A percentile compares a stretch with the other conserved stretches of the same genome.
Evolutionary conservation across 1,140 invertebrate species (phyloP).

Genomic region (Aphelenchoides avenae): DNA sequence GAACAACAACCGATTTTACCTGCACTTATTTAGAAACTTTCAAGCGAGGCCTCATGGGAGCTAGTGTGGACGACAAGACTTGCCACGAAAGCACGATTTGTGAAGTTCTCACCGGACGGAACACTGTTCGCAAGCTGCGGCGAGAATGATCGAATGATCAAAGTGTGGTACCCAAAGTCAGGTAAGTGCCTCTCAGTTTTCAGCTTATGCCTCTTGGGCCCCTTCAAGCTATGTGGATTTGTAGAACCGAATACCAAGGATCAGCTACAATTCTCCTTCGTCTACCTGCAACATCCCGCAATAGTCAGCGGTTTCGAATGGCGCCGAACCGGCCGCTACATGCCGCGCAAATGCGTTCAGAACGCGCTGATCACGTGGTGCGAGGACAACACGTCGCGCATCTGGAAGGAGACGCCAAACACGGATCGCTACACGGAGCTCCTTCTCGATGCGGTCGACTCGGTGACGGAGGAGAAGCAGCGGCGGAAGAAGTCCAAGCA

Average conservation of each 20-base stretch:
- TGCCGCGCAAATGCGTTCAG: constrained; percentile 73
- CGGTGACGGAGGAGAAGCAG: constrained; percentile 20
- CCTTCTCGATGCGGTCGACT: constrained; percentile 30
- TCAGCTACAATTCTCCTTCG: constrained; percentile 50
- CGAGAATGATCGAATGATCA: background rate
- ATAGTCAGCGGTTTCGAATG: constrained; percentile 57
- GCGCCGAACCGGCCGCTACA: constrained; percentile 53
- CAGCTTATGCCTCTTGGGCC: too few species aligned
- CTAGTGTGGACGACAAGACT: constrained; percentile 46
- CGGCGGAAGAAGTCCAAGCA: constrained; percentile 42
- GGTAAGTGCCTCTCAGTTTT: too few species aligned
- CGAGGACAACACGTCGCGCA: constrained; percentile 92
- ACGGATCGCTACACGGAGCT: constrained; percentile 30
- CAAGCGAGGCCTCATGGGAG: constrained; percentile 66
- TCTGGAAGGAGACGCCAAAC: constrained; percentile 78
- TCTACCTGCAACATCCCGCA: constrained; percentile 54
- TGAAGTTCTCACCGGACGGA: constrained; percentile 90
- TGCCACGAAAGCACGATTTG: constrained; percentile 43
- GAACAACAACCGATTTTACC: constrained; percentile 12
- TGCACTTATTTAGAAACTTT: constrained; percentile 17
- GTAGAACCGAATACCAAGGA: too few species aligned
- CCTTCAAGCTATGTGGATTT: too few species aligned
- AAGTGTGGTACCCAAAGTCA: constrained; percentile 86
- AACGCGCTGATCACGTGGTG: constrained; percentile 97
- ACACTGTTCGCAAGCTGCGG: constrained; percentile 93